Base-by-base conservation (phyloP, 2,113 vertebrate species). In the Ia io region DNA sequence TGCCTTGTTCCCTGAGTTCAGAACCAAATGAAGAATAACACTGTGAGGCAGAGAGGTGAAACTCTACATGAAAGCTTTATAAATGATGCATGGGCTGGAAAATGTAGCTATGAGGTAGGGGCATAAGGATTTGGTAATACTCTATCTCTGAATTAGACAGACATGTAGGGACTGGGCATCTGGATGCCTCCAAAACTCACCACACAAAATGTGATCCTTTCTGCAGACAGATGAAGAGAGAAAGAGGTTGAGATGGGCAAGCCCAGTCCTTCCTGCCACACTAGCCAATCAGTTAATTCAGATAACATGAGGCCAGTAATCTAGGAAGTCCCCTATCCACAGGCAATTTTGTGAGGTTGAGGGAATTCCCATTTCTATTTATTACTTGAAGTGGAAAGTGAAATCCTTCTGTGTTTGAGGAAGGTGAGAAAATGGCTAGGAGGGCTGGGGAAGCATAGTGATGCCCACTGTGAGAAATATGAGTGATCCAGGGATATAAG, bases 121-220 rank as follows among this genome's bases (percentile, higher is more conserved):
- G 28, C 13, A 77, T 56, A 49, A 3, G 53, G 13, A 84, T 13
- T 37, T 83, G 13, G 35, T 32, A 53, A 23, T 69, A 20, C 0
- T 74, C 16, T 23, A 63, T 20, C 22, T 42, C 16, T 25, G 65
- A 51, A 35, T 84, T 78, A 61, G 47, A 59, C 65, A 69, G 23
- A 12, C 61, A 23, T 61, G 6, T 3, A 20, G n/a, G 77, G 32
- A 61, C 44, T 42, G 2, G 42, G 59, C 23, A n/a, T 16, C 6
- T 16, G 11, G 42, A 17, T 30, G 25, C 44, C 42, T 59, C 13
- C 13, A n/a, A 40, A 20, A 18, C 32, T 82, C 28, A 1, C 2
- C 37, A 42, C 3, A 82, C 9, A 61, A 12, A 74, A 1, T 0
- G 14, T 9, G 2, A 1, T 10, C 3, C 47, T 1, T 2, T 51